Percentiles rank a stretch among this genome's conserved stretches.
These are phyloP conservation scores for Crotalus tigris DNA, from an alignment of 2,113 vertebrate genomes.

Conservation along the genomic window DNA sequence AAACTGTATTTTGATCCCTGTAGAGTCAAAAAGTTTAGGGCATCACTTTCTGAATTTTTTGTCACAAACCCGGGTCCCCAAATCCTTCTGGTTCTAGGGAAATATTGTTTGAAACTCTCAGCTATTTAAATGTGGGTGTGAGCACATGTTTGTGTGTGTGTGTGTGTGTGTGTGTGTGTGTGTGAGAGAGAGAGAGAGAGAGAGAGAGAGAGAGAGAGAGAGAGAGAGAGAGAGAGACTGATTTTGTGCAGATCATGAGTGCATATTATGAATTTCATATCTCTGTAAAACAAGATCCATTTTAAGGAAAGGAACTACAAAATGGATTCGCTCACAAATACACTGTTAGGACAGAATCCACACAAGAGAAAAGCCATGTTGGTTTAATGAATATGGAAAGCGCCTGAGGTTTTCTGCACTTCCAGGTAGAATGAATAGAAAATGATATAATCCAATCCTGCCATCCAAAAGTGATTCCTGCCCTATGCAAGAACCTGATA, in stretches of 20 bases:
- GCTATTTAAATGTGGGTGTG: background rate
- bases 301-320: background rate
- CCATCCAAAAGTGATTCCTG: background rate
- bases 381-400: background rate
- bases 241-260: constrained; percentile 31
- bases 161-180: background rate
- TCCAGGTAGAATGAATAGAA: background rate
- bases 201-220: background rate
- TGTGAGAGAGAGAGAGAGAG: accelerated
- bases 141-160: no score
- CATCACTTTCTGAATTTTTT: background rate
- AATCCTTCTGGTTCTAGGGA: background rate
- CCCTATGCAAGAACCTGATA: background rate
- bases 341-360: background rate
- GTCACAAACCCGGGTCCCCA: background rate
- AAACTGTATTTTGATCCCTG: background rate
- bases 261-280: constrained; percentile 1
- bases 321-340: background rate
- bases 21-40: background rate
- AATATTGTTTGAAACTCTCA: constrained; percentile 16
- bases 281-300: background rate
- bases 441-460: background rate
- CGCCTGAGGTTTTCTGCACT: background rate
- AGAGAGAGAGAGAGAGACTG: background rate
- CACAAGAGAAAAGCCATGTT: background rate